These are phyloP conservation scores for Calypte anna DNA, from an alignment of 2,113 vertebrate genomes.

Conservation along the genomic window DNA sequence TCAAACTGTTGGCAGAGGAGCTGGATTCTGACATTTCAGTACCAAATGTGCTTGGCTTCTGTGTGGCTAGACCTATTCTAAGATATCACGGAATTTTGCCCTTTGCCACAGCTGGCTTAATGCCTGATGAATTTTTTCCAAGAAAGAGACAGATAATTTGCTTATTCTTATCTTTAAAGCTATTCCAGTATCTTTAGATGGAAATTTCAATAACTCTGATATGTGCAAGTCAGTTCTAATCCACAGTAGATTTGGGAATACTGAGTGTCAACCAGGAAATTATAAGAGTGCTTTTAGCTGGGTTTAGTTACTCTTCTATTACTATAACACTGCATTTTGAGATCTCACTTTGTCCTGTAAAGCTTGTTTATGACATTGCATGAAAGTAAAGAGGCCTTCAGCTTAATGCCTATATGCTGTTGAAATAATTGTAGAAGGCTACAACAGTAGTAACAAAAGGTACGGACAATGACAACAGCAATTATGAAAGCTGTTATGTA, in stretches of 20 bases:
- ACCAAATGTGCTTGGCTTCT: not conserved
- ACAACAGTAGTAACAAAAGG: not conserved
- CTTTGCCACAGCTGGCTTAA: not conserved
- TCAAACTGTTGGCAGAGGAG: not conserved
- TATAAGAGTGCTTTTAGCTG: not conserved
- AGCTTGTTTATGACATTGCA: not conserved
- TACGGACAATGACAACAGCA: not conserved
- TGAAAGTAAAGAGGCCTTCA: not conserved
- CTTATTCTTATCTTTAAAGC: not conserved
- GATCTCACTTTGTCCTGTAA: not conserved
- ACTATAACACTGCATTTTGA: not conserved
- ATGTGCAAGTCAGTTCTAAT: not conserved
- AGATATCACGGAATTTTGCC: not conserved
- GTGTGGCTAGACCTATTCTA: not conserved
- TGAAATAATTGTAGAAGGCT: not conserved
- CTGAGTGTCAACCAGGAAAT: not conserved
- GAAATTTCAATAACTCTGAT: not conserved
- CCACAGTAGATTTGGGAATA: not conserved
- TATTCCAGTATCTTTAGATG: not conserved
- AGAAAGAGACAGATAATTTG: not conserved
- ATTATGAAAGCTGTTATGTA: not conserved
- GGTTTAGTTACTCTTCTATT: not conserved
- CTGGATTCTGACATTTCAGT: constrained; percentile 1
- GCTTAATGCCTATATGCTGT: not conserved
- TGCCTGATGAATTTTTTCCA: not conserved